Conservation (phyloP, 2,888 invertebrate genomes). For the Catocala nupta region DNA sequence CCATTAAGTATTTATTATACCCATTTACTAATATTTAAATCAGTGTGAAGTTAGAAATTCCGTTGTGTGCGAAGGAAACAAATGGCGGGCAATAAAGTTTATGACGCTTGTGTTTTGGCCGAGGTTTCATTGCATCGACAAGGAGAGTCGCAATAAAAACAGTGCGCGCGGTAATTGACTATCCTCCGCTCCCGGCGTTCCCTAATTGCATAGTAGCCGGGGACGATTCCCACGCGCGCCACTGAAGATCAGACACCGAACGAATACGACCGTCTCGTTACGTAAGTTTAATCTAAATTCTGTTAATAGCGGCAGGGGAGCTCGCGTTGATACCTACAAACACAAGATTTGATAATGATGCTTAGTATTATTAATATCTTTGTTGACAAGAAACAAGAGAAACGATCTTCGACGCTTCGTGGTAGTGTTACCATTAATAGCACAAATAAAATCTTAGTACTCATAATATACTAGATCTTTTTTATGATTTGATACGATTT, state of each 20-base stretch:
- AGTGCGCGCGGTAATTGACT: conserved; percentile 75
- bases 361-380: conserved; percentile 46
- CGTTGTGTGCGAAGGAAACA: conserved; percentile 23
- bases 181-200: conserved; percentile 78
- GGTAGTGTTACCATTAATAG: neutral
- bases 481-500: no score
- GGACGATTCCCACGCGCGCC: conserved; percentile 80
- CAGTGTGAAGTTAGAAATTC: conserved; percentile 20
- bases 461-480: no score
- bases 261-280: conserved; percentile 58
- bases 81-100: conserved; percentile 38
- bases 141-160: conserved; percentile 79
- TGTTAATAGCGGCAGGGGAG: conserved; percentile 58
- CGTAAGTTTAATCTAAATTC: conserved; percentile 76
- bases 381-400: conserved; percentile 34
- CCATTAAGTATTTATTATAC: neutral
- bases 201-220: conserved; percentile 77
- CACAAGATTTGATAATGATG: conserved; percentile 37
- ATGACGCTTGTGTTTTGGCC: conserved; percentile 48
- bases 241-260: conserved; percentile 64
- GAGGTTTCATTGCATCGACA: conserved; percentile 67
- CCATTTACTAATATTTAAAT: conserved; percentile 10
- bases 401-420: neutral
- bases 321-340: conserved; percentile 36
- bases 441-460: no score